Evolutionary conservation across 1,140 invertebrate genomes (phyloP).

Genomic region (Spodoptera litura): DNA sequence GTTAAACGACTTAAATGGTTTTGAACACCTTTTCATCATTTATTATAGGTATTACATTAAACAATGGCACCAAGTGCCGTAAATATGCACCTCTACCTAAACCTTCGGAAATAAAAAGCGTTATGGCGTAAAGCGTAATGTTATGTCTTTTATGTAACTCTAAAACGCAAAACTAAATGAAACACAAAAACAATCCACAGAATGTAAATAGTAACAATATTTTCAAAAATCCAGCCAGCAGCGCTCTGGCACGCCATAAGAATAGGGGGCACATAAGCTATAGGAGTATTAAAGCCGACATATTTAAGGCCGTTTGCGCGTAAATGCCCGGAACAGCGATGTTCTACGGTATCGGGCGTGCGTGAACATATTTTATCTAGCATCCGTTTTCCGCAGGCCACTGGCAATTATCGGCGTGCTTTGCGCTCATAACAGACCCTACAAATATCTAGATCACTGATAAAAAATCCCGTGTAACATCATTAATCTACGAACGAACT

Average conservation of each 20-base stretch:
- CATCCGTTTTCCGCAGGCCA: conserved; percentile 64
- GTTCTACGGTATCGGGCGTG: conserved; percentile 72
- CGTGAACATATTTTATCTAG: conserved; percentile 81
- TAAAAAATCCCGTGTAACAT: conserved; percentile 69
- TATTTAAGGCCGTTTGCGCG: conserved; percentile 55
- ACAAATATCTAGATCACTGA: conserved; percentile 58
- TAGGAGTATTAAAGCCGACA: conserved; percentile 36
- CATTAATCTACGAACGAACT: conserved; percentile 70
- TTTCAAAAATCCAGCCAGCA: background rate
- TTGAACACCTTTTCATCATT: no score
- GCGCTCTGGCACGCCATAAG: conserved; percentile 40
- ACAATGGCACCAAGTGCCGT: no score
- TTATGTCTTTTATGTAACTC: no score
- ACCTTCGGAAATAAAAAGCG: no score
- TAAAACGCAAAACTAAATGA: background rate
- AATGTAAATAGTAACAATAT: background rate
- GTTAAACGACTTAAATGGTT: no score
- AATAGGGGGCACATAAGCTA: conserved; percentile 38
- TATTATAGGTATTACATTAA: no score
- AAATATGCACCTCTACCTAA: no score
- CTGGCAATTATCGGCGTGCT: conserved; percentile 76
- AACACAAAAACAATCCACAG: background rate
- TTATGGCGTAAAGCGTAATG: no score
- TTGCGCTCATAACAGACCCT: conserved; percentile 69
- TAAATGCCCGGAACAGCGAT: conserved; percentile 63